Percentiles rank a stretch among this genome's conserved stretches.
Evolutionary conservation across 1,140 invertebrate genomes (phyloP).

Genomic region (Calephelis virginiensis): DNA sequence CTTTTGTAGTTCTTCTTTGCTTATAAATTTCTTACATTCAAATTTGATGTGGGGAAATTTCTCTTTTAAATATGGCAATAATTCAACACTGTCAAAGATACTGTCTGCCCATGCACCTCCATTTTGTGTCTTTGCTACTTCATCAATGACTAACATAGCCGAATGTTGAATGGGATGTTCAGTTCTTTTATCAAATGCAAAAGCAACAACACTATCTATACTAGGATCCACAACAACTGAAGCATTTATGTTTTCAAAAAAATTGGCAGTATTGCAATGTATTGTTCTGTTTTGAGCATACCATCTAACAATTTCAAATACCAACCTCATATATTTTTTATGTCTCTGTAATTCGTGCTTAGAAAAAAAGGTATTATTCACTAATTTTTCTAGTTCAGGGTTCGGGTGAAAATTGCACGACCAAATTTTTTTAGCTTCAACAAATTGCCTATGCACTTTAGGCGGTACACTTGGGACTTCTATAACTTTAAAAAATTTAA

Average conservation of each 20-base stretch:
- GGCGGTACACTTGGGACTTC: slow-evolving; percentile 82
- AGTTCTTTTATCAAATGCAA: slow-evolving; percentile 81
- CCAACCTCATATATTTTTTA: slow-evolving; percentile 81
- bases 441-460: slow-evolving; percentile 84
- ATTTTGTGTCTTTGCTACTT: slow-evolving; percentile 89
- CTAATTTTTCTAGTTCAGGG: slow-evolving; percentile 83
- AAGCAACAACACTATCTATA: slow-evolving; percentile 80
- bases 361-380: slow-evolving; percentile 82
- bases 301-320: slow-evolving; percentile 78
- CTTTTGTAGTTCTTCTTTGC: slow-evolving; percentile 30
- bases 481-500: slow-evolving; percentile 78
- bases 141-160: slow-evolving; percentile 91
- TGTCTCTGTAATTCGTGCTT: slow-evolving; percentile 80
- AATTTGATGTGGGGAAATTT: slow-evolving; percentile 46
- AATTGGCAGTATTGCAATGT: slow-evolving; percentile 27
- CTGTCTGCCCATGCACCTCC: slow-evolving; percentile 84
- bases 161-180: slow-evolving; percentile 90
- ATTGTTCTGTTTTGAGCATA: slow-evolving; percentile 34
- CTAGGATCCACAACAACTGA: slow-evolving; percentile 86
- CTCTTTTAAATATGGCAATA: slow-evolving; percentile 46
- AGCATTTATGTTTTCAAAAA: slow-evolving; percentile 61
- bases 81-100: slow-evolving; percentile 29
- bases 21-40: slow-evolving; percentile 46
- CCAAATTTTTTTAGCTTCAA: slow-evolving; percentile 83
- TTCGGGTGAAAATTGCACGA: slow-evolving; percentile 92